Conservation (phyloP, 2,113 vertebrate species). For the Eurystomus gularis region DNA sequence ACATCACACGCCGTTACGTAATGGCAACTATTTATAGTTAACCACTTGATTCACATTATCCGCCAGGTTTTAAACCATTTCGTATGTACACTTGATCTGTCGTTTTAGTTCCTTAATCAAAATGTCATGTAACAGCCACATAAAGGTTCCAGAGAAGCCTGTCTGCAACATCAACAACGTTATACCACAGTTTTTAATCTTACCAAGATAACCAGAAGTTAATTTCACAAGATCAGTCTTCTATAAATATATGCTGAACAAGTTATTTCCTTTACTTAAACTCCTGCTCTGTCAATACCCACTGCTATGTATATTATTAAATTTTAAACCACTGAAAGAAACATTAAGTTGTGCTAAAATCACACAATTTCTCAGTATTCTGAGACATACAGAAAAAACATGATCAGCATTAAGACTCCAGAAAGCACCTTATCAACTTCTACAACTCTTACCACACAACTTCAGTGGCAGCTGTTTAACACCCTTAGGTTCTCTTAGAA, state of each 20-base stretch:
- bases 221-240: background rate
- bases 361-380: background rate
- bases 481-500: background rate
- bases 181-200: background rate
- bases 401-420: background rate
- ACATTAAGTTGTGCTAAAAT: background rate
- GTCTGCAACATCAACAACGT: background rate
- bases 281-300: background rate
- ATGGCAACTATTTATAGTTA: slow-evolving; percentile 51
- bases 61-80: slow-evolving; percentile 8
- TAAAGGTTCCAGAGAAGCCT: background rate
- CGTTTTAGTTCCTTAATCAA: background rate
- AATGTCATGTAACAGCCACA: background rate
- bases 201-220: background rate
- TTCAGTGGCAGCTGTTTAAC: background rate
- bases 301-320: background rate
- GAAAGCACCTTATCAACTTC: background rate
- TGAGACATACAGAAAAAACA: background rate
- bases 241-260: background rate
- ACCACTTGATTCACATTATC: slow-evolving; percentile 25
- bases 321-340: background rate
- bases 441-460: background rate
- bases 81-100: background rate
- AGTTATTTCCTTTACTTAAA: background rate
- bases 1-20: background rate